phyloP scores from a whole-genome alignment of 2,888 invertebrate genomes.

The Halictus quadricinctus region DNA sequence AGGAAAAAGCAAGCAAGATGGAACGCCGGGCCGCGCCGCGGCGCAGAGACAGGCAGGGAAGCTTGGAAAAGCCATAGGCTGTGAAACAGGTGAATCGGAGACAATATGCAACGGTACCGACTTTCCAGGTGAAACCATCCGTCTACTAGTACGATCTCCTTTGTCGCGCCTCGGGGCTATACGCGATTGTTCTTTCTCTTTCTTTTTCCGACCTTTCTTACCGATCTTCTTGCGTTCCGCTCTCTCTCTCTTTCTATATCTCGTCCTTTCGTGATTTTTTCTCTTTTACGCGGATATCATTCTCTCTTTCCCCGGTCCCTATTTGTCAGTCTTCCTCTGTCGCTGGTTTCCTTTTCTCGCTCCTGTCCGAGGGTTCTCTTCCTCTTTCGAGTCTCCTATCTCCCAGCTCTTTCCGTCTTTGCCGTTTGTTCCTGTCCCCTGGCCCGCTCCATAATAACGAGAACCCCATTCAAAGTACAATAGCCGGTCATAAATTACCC shows the following conservation, averaged over 20 bases:
- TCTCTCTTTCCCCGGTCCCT: background rate
- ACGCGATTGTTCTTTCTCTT: slow-evolving; percentile 37
- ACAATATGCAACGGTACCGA: slow-evolving; percentile 66
- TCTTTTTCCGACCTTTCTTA: slow-evolving; percentile 3
- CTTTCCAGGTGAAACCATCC: slow-evolving; percentile 39
- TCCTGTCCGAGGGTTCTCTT: background rate
- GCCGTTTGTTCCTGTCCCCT: slow-evolving; percentile 49
- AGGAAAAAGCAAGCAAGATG: background rate
- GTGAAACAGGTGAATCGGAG: slow-evolving; percentile 66
- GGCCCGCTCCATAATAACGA: slow-evolving; percentile 44
- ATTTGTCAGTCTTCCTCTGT: slow-evolving; percentile 21
- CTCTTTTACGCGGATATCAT: background rate
- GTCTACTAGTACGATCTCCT: slow-evolving; percentile 36
- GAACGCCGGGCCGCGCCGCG: background rate
- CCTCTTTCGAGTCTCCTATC: background rate
- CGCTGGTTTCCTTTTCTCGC: background rate
- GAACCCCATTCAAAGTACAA: slow-evolving; percentile 67
- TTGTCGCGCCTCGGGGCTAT: slow-evolving; percentile 41
- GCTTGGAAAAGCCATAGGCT: slow-evolving; percentile 54
- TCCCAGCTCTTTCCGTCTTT: slow-evolving; percentile 37
- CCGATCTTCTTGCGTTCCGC: background rate
- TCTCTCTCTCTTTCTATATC: background rate
- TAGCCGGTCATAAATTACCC: slow-evolving; percentile 70
- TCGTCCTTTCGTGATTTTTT: background rate
- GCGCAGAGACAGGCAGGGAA: background rate